Percentiles rank a stretch among this genome's conserved stretches.
Evolutionary conservation across 2,113 vertebrate genomes (phyloP).

Genomic region (Dipodomys stephensi): DNA sequence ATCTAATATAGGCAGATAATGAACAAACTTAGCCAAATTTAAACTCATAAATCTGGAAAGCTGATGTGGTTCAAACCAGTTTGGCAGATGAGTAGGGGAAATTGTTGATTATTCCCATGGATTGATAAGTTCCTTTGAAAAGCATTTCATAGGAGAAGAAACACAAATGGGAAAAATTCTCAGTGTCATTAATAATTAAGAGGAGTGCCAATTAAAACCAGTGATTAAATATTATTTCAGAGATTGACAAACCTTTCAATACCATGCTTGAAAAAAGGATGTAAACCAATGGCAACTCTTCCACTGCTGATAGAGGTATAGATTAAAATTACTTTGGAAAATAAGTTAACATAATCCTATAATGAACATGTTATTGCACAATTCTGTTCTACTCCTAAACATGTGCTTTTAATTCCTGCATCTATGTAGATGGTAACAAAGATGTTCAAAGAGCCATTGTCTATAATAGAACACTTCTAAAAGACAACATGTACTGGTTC

Average conservation of each 20-base stretch:
- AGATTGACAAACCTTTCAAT: conserved; percentile 8
- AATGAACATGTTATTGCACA: not conserved
- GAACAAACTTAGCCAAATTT: not conserved
- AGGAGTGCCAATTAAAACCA: not conserved
- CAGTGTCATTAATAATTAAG: conserved; percentile 17
- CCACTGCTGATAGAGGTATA: not conserved
- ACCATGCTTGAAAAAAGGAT: not conserved
- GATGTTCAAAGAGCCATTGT: not conserved
- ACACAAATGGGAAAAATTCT: not conserved
- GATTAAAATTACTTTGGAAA: conserved; percentile 46
- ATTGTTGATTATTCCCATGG: not conserved
- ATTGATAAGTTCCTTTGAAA: not conserved
- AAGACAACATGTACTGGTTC: not conserved
- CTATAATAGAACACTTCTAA: not conserved
- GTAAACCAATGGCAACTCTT: not conserved
- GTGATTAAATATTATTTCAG: conserved; percentile 14
- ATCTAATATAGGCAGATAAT: not conserved
- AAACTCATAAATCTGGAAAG: not conserved
- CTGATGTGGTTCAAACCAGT: not conserved
- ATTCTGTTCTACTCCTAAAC: not conserved
- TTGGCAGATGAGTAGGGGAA: not conserved
- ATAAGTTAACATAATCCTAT: not conserved
- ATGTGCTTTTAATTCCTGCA: not conserved
- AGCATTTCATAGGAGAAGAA: not conserved
- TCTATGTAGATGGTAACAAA: not conserved